Evolutionary conservation across 2,797 vertebrate genomes (phyloP).

Genomic region (Pelobates cultripes): DNA sequence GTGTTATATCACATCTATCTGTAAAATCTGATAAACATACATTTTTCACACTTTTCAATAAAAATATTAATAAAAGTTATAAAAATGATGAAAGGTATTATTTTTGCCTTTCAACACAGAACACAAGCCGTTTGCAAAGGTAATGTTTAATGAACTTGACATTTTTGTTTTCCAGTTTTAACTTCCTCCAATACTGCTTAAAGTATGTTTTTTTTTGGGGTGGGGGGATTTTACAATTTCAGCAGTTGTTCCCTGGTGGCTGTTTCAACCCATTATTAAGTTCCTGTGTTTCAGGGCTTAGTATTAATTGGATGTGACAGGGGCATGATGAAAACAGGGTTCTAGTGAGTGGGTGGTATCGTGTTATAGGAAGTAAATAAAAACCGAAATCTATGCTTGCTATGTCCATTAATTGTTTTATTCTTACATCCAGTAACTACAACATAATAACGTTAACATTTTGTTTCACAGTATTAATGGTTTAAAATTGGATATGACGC

Average conservation of each 20-base stretch:
- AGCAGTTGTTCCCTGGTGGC: conserved; percentile 4
- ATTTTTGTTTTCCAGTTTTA: too few species aligned
- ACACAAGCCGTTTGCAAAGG: too few species aligned
- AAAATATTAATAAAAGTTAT: too few species aligned
- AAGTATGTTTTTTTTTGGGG: neutral
- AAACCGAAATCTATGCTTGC: neutral
- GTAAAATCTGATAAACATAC: too few species aligned
- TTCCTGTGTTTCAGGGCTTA: neutral
- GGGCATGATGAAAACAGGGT: neutral
- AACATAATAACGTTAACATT: neutral
- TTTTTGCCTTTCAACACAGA: too few species aligned
- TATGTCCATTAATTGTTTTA: neutral
- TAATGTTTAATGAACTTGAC: too few species aligned
- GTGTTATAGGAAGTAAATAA: neutral
- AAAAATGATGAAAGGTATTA: too few species aligned
- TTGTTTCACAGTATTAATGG: neutral
- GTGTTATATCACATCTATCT: too few species aligned
- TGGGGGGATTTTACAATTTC: neutral
- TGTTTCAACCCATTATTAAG: neutral
- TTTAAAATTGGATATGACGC: neutral
- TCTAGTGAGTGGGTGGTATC: neutral
- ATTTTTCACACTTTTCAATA: too few species aligned
- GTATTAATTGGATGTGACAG: conserved; percentile 12
- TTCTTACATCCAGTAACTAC: neutral
- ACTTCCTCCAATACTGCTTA: too few species aligned